These are phyloP conservation scores for Temnothorax ravouxi DNA, from an alignment of 2,888 invertebrate genomes.

Conservation along the genomic window DNA sequence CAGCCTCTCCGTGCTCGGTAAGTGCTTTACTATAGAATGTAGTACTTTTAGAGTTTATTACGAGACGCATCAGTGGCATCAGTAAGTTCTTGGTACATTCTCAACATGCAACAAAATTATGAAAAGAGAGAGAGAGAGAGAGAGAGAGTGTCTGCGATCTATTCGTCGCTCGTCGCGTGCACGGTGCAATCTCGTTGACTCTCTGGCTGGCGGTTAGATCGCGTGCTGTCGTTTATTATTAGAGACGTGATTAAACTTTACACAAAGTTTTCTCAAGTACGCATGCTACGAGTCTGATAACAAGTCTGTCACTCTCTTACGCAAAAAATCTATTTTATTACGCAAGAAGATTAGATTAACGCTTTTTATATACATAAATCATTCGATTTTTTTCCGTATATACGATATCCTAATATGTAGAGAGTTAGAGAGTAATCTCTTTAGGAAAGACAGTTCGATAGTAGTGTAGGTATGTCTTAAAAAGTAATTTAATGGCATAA, in stretches of 20 bases:
- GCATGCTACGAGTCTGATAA: not conserved
- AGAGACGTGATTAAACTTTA: slow-evolving; percentile 53
- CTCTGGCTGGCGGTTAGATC: slow-evolving; percentile 65
- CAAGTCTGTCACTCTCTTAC: too few relatives aligned
- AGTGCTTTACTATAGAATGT: slow-evolving; percentile 76
- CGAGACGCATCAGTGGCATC: not conserved
- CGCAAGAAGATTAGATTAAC: not conserved
- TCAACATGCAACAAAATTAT: not conserved
- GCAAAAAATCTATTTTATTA: not conserved
- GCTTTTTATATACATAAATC: slow-evolving; percentile 1
- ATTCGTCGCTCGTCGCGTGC: not conserved
- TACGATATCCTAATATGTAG: not conserved
- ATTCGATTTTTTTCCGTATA: too few relatives aligned
- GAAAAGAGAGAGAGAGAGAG: not conserved
- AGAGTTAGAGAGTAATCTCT: not conserved
- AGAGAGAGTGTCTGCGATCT: not conserved
- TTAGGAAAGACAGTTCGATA: not conserved
- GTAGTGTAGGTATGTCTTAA: not conserved
- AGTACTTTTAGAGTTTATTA: not conserved
- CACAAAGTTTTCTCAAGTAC: slow-evolving; percentile 41
- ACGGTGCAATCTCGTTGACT: slow-evolving; percentile 29
- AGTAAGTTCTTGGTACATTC: not conserved
- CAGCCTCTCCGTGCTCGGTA: slow-evolving; percentile 87
- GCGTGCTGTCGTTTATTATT: slow-evolving; percentile 60
- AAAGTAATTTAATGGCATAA: not conserved